phyloP scores from a whole-genome alignment of 2,797 vertebrate species.

The Balearica regulorum region DNA sequence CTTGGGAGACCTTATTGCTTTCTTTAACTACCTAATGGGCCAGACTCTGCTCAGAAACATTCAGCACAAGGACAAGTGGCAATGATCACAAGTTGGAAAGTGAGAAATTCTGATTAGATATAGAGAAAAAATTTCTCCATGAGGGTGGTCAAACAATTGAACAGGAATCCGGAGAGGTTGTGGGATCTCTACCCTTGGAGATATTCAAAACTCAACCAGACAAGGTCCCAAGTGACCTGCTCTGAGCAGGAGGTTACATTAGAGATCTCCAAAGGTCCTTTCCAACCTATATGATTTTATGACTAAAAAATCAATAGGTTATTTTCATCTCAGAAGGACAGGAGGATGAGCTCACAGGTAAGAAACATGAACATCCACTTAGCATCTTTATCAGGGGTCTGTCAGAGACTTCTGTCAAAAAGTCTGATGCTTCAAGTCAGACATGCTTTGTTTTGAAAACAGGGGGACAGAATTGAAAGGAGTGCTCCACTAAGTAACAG shows the following conservation, averaged over 20 bases:
- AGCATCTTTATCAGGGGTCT: neutral
- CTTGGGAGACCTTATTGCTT: neutral
- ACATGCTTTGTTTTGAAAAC: neutral
- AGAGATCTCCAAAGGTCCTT: neutral
- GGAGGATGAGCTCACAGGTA: constrained; percentile 2
- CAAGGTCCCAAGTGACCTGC: neutral
- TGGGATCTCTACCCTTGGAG: neutral
- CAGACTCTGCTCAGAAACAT: neutral
- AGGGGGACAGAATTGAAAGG: neutral
- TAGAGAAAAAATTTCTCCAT: neutral
- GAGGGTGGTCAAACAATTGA: neutral
- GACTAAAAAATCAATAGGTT: constrained; percentile 7
- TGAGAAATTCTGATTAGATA: neutral
- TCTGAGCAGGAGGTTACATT: neutral
- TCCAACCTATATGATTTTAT: neutral
- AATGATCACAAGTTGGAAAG: neutral
- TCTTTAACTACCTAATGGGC: neutral
- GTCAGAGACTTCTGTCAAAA: neutral
- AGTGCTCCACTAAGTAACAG: neutral
- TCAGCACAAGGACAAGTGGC: neutral
- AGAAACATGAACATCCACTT: constrained; percentile 20
- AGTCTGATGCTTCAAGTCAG: neutral
- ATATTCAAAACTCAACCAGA: neutral
- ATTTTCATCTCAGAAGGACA: constrained; percentile 5
- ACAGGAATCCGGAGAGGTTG: neutral